Percentiles rank a stretch among this genome's conserved stretches.
Conservation (phyloP, 2,797 vertebrate genomes). For the Chaetophractus vellerosus region DNA sequence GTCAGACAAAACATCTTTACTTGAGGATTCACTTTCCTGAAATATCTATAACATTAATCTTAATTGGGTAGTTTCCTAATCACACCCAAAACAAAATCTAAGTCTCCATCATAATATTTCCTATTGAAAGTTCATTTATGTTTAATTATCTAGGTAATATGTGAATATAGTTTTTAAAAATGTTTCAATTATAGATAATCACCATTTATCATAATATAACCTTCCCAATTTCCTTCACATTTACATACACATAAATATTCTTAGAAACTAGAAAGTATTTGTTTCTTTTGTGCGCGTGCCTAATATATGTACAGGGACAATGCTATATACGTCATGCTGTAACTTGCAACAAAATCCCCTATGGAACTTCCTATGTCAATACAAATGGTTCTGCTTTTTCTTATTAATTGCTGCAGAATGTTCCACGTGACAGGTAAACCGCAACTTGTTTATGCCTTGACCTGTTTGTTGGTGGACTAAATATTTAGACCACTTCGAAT, state of each 20-base stretch:
- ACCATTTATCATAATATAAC: constrained; percentile 17
- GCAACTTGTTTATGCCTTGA: neutral
- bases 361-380: neutral
- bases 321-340: neutral
- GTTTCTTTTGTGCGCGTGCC: neutral
- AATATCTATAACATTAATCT: constrained; percentile 60
- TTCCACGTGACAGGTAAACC: neutral
- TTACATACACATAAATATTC: neutral
- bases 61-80: constrained; percentile 72
- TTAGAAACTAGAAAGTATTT: neutral
- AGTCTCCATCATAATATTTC: constrained; percentile 68
- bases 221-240: neutral
- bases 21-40: constrained; percentile 18
- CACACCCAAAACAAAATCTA: constrained; percentile 64
- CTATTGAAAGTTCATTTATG: constrained; percentile 64
- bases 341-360: neutral
- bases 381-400: neutral
- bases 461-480: too few relatives aligned
- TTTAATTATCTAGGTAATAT: constrained; percentile 64
- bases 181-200: constrained; percentile 73
- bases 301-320: neutral
- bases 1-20: constrained; percentile 59
- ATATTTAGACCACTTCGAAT: neutral
- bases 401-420: neutral
- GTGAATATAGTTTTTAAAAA: neutral